A percentile compares a stretch with the other conserved stretches of the same genome.
Conservation (phyloP, 2,888 invertebrate genomes). For the Rhagophthalmus giganteus region DNA sequence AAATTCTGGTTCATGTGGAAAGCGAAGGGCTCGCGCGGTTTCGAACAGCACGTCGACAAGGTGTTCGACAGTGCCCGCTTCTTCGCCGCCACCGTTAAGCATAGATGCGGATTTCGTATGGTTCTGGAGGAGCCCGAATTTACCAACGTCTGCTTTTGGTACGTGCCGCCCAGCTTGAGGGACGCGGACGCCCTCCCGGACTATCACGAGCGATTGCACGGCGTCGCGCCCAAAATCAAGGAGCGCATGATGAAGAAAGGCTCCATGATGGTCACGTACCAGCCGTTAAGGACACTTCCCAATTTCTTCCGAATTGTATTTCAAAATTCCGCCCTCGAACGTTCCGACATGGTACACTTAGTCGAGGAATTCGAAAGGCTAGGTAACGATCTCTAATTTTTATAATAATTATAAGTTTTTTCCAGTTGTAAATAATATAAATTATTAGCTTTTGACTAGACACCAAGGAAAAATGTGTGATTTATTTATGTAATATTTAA, state of each 20-base stretch:
- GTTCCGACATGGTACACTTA: conserved; percentile 83
- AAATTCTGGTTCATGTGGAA: conserved; percentile 99
- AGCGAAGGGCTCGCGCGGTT: conserved; percentile 81
- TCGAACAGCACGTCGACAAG: conserved; percentile 76
- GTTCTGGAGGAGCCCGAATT: conserved; percentile 83
- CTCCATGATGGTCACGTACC: conserved; percentile 95
- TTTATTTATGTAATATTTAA: too few relatives aligned
- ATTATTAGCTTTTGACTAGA: too few relatives aligned
- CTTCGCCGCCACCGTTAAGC: conserved; percentile 68
- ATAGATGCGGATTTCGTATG: conserved; percentile 72
- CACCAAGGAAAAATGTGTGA: too few relatives aligned
- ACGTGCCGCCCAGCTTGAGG: conserved; percentile 76
- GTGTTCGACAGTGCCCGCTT: conserved; percentile 75
- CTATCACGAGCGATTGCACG: conserved; percentile 69
- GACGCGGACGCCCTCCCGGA: conserved; percentile 57
- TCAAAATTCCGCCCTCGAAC: conserved; percentile 85
- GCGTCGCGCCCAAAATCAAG: conserved; percentile 90
- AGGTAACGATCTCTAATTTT: conserved; percentile 69
- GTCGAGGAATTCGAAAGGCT: conserved; percentile 85
- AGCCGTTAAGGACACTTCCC: conserved; percentile 79
- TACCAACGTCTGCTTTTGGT: conserved; percentile 97
- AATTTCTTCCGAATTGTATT: conserved; percentile 96
- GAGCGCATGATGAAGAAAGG: conserved; percentile 94
- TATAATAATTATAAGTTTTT: too few relatives aligned
- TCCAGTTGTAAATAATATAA: too few relatives aligned